phyloP scores from a whole-genome alignment of 2,113 vertebrate species.

The Halcyon senegalensis region DNA sequence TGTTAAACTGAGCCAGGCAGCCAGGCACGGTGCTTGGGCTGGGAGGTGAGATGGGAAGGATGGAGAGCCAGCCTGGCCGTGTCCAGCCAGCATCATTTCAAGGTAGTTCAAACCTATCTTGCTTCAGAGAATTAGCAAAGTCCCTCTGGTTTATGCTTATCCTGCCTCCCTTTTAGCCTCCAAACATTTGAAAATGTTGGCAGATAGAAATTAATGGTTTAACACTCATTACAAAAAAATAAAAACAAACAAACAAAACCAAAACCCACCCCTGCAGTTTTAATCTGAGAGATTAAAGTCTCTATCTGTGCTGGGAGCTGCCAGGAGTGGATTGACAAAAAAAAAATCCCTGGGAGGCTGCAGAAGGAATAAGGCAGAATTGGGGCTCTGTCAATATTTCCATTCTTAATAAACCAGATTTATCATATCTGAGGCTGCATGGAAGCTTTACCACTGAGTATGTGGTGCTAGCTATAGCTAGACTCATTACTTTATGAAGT shows the following conservation, averaged over 20 bases:
- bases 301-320: neutral
- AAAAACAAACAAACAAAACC: too few relatives aligned
- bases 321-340: neutral
- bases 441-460: neutral
- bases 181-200: neutral
- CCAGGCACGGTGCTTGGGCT: accelerated
- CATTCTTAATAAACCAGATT: conserved; percentile 43
- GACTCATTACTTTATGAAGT: conserved; percentile 40
- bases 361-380: neutral
- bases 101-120: neutral
- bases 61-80: accelerated
- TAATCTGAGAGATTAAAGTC: neutral
- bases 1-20: neutral
- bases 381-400: neutral
- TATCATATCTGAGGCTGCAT: neutral
- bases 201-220: neutral
- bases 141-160: neutral
- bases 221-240: neutral
- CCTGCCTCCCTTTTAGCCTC: neutral
- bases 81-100: neutral
- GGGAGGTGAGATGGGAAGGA: neutral
- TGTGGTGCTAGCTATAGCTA: conserved; percentile 3
- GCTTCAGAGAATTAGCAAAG: neutral
- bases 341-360: conserved; percentile 12
- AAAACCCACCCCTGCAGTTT: neutral